Conservation (phyloP, 35 echinoderm and acorn worm species). For the Strongylocentrotus purpuratus region DNA sequence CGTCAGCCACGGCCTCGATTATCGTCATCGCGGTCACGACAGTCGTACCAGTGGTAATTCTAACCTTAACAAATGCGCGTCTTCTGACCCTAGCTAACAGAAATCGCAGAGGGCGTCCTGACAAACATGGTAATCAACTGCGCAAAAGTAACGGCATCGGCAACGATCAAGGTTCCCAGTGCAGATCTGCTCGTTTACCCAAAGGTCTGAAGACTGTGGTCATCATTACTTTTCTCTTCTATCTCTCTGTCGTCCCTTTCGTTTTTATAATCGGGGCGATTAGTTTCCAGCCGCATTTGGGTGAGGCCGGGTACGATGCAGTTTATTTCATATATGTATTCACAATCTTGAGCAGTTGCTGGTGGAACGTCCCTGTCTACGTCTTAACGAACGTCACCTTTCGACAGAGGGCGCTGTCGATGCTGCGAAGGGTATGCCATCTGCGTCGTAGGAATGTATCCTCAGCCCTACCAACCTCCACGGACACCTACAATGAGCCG, state of each 20-base stretch:
- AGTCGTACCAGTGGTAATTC: not conserved
- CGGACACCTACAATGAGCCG: not conserved
- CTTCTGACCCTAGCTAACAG: not conserved
- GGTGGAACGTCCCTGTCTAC: slow-evolving; percentile 7
- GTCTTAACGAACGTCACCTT: not conserved
- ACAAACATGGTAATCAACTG: not conserved
- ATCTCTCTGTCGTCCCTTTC: not conserved
- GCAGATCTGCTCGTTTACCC: not conserved
- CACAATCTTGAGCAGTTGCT: not conserved
- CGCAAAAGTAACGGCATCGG: not conserved
- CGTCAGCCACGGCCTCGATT: not conserved
- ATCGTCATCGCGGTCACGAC: not conserved
- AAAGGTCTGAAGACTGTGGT: not conserved
- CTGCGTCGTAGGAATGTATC: not conserved
- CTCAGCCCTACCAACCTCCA: too few species aligned
- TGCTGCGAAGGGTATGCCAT: not conserved
- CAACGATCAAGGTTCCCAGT: not conserved
- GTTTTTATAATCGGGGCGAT: not conserved
- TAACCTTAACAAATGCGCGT: not conserved
- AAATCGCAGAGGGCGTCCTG: not conserved
- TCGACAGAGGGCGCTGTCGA: not conserved
- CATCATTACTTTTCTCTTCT: not conserved
- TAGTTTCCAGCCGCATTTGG: not conserved
- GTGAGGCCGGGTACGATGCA: not conserved
- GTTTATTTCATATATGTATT: not conserved